These are phyloP conservation scores for Neodiprion fabricii DNA, from an alignment of 1,140 invertebrate genomes.

Conservation along the genomic window DNA sequence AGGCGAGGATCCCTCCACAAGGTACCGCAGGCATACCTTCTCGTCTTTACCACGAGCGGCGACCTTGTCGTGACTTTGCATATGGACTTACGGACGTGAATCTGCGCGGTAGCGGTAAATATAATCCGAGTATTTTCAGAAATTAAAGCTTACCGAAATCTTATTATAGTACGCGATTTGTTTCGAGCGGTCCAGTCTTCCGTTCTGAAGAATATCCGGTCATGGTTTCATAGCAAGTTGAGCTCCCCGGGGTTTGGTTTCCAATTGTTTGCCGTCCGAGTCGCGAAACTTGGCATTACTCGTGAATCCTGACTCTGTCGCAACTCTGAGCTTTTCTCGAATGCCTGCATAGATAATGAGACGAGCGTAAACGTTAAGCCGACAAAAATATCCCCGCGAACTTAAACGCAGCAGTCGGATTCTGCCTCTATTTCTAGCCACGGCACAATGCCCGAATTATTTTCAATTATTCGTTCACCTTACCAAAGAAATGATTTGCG, in stretches of 20 bases:
- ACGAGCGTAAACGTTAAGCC: not conserved
- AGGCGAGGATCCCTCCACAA: conserved; percentile 1
- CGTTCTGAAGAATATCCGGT: not conserved
- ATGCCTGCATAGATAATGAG: not conserved
- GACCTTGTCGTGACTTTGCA: not conserved
- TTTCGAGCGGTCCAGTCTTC: not conserved
- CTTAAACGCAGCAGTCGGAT: too few species aligned
- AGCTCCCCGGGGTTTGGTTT: not conserved
- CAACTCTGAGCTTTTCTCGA: too few species aligned
- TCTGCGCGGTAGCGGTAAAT: too few species aligned
- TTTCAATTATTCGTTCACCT: too few species aligned
- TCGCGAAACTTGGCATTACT: not conserved
- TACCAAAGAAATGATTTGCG: not conserved
- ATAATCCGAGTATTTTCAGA: too few species aligned
- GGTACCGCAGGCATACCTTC: conserved; percentile 9
- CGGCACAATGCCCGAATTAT: too few species aligned
- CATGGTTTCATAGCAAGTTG: not conserved
- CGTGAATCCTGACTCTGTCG: not conserved
- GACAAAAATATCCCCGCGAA: too few species aligned
- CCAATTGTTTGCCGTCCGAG: not conserved
- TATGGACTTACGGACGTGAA: not conserved
- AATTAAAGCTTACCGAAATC: too few species aligned
- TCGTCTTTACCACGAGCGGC: not conserved
- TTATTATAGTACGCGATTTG: too few species aligned
- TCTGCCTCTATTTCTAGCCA: too few species aligned